Evolutionary conservation across 2,113 vertebrate species (phyloP).

Genomic region (Sigmodon hispidus): DNA sequence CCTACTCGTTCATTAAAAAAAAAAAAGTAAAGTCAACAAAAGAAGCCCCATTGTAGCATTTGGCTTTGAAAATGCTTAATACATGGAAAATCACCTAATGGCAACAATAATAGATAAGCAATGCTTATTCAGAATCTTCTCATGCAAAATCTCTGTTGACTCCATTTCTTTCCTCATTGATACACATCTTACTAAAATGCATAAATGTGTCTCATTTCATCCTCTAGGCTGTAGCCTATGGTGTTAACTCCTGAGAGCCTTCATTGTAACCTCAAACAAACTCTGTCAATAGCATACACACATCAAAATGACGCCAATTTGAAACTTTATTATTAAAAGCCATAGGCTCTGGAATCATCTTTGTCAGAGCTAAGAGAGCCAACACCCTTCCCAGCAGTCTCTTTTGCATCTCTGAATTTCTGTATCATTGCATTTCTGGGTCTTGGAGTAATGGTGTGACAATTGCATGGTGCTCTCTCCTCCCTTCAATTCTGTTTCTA

Average conservation of each 20-base stretch:
- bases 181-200: slow-evolving; percentile 20
- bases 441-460: slow-evolving; percentile 65
- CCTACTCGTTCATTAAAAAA: slow-evolving; percentile 37
- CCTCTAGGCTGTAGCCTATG: background rate
- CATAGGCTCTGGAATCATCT: slow-evolving; percentile 67
- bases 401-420: slow-evolving; percentile 74
- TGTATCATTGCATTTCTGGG: slow-evolving; percentile 50
- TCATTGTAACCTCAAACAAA: slow-evolving; percentile 53
- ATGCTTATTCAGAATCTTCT: slow-evolving; percentile 51
- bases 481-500: slow-evolving; percentile 66
- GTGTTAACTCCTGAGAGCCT: slow-evolving; percentile 40
- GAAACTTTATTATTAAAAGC: slow-evolving; percentile 67
- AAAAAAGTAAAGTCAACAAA: slow-evolving; percentile 42
- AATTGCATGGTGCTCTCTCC: slow-evolving; percentile 51
- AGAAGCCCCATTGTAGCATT: slow-evolving; percentile 34
- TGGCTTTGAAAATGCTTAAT: slow-evolving; percentile 63
- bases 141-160: background rate
- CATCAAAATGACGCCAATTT: slow-evolving; percentile 64
- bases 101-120: slow-evolving; percentile 29
- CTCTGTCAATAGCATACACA: slow-evolving; percentile 19
- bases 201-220: slow-evolving; percentile 58
- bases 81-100: slow-evolving; percentile 45
- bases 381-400: slow-evolving; percentile 65
- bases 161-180: background rate
- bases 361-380: slow-evolving; percentile 65